Evolutionary conservation across 2,888 invertebrate genomes (phyloP).

Genomic region (Linnaemya tessellans): DNA sequence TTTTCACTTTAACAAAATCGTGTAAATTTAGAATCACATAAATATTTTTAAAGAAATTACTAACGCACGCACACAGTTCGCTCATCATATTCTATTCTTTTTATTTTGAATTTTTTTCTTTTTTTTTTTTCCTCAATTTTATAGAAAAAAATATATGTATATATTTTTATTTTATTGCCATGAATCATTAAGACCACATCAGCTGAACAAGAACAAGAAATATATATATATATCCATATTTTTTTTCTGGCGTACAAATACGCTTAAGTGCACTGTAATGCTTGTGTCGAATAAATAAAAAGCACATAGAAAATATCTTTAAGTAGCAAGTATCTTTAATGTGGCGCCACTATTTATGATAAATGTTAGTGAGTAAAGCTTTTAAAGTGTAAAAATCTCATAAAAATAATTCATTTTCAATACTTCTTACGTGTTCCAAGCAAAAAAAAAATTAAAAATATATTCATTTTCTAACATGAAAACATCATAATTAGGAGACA

Average conservation of each 20-base stretch:
- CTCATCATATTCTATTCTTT: not conserved
- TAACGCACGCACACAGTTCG: conserved; percentile 22
- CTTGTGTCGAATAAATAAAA: conserved; percentile 2
- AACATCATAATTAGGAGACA: conserved; percentile 32
- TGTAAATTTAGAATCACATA: conserved; percentile 37
- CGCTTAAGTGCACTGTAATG: not conserved
- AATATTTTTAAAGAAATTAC: conserved; percentile 27
- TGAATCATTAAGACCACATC: conserved; percentile 58
- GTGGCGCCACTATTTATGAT: conserved; percentile 71
- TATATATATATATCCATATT: not conserved
- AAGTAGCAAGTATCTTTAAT: conserved; percentile 61
- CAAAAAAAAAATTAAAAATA: not conserved
- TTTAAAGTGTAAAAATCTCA: conserved; percentile 36
- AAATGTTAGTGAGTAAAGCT: conserved; percentile 62
- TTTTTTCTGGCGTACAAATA: not conserved
- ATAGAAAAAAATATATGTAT: conserved; percentile 13
- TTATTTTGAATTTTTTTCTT: too few relatives aligned
- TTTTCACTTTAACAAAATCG: not conserved
- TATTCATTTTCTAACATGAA: conserved; percentile 8
- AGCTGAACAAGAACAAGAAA: conserved; percentile 25
- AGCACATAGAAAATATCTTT: conserved; percentile 24
- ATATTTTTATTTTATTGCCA: conserved; percentile 47
- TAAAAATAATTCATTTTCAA: conserved; percentile 57
- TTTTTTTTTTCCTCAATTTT: not conserved
- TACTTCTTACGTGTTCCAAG: conserved; percentile 14